Percentiles rank a stretch among this genome's conserved stretches.
Evolutionary conservation across 2,888 invertebrate genomes (phyloP).

Genomic region (Tetropium fuscum): DNA sequence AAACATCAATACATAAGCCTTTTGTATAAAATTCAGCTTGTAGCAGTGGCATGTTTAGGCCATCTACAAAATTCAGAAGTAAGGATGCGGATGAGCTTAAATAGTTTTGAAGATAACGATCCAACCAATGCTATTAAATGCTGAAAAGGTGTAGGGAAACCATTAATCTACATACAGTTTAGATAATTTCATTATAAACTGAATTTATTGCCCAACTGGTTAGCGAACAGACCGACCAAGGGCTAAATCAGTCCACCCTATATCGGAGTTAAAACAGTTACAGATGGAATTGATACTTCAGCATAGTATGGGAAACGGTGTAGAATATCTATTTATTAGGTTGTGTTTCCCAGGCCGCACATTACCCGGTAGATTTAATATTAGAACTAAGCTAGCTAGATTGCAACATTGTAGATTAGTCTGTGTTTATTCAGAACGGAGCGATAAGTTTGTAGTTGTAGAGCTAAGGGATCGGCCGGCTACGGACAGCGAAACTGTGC

Average conservation of each 20-base stretch:
- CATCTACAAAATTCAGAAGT: neutral
- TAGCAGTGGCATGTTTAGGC: neutral
- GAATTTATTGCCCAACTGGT: conserved; percentile 15
- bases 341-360: conserved; percentile 49
- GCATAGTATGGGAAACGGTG: conserved; percentile 31
- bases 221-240: conserved; percentile 9
- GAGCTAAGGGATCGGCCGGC: conserved; percentile 35
- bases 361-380: conserved; percentile 57
- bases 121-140: conserved; percentile 6
- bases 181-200: conserved; percentile 19
- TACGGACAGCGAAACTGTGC: conserved; percentile 36
- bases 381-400: conserved; percentile 54
- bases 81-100: no score
- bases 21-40: no score
- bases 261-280: conserved; percentile 39
- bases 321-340: conserved; percentile 48
- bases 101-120: no score
- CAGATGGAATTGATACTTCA: conserved; percentile 40
- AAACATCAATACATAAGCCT: no score
- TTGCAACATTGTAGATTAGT: conserved; percentile 63
- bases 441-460: conserved; percentile 58
- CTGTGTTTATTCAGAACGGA: conserved; percentile 60
- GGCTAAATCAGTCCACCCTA: conserved; percentile 18
- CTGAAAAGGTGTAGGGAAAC: neutral
- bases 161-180: conserved; percentile 7